phyloP scores from a whole-genome alignment of 2,888 invertebrate genomes.

The Caenorhabditis sinica region DNA sequence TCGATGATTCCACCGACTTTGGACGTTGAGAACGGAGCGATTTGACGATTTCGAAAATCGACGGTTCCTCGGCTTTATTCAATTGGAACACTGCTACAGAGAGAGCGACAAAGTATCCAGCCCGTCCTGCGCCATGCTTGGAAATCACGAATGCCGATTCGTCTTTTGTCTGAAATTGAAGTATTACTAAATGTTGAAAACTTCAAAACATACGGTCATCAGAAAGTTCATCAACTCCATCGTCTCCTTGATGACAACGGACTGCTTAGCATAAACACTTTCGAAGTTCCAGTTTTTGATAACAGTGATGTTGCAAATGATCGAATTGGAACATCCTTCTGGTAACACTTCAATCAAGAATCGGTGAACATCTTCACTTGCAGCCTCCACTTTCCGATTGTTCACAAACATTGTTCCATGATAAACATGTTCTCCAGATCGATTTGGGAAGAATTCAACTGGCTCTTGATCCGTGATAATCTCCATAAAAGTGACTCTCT shows the following conservation, averaged over 20 bases:
- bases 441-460: constrained; percentile 15
- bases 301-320: constrained; percentile 16
- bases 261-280: constrained; percentile 17
- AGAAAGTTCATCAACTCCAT: constrained; percentile 1
- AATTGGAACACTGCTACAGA: constrained; percentile 2
- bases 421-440: background rate
- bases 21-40: constrained; percentile 15
- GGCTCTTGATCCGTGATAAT: background rate
- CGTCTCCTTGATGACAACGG: constrained; percentile 29
- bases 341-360: constrained; percentile 42
- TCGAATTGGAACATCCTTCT: constrained; percentile 41
- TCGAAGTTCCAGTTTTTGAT: constrained; percentile 34
- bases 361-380: constrained; percentile 9
- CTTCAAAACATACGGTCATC: background rate
- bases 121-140: constrained; percentile 34
- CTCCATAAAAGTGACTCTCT: background rate
- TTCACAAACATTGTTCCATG: constrained; percentile 30
- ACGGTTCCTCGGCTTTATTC: constrained; percentile 6
- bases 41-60: constrained; percentile 14
- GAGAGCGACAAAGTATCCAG: constrained; percentile 18
- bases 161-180: constrained; percentile 3
- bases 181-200: too few species aligned
- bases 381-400: constrained; percentile 21
- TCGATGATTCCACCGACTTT: constrained; percentile 8
- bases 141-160: constrained; percentile 19